Evolutionary conservation across 2,797 vertebrate species (phyloP).

Genomic region (Macrochelys suwanniensis): DNA sequence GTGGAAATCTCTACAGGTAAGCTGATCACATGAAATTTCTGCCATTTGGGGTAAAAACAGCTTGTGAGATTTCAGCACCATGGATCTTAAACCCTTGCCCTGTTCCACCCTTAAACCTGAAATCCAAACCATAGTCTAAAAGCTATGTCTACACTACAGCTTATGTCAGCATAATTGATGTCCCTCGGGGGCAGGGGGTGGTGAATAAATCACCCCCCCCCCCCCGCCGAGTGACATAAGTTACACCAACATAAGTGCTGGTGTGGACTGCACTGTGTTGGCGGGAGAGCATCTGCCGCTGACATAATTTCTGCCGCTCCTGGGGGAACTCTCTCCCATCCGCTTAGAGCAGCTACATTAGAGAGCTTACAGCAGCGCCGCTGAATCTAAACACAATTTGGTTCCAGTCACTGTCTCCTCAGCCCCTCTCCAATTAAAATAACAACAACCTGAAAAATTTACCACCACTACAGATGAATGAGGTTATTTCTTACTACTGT

Average conservation of each 20-base stretch:
- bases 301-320: no score
- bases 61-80: not conserved
- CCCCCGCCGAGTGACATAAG: not conserved
- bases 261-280: not conserved
- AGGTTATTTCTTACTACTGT: not conserved
- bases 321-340: not conserved
- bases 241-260: not conserved
- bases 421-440: not conserved
- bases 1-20: not conserved
- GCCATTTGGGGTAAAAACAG: not conserved
- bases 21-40: not conserved
- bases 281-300: not conserved
- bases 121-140: not conserved
- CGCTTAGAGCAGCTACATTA: not conserved
- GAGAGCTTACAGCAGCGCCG: not conserved
- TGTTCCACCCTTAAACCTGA: not conserved
- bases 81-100: not conserved
- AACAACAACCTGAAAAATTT: not conserved
- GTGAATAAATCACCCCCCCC: not conserved
- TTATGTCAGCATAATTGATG: not conserved
- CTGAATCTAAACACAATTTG: not conserved
- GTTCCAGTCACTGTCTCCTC: not conserved
- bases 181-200: not conserved
- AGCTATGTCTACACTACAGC: not conserved
- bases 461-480: not conserved